Conservation (phyloP, 2,888 invertebrate species). For the Apamea sordens region DNA sequence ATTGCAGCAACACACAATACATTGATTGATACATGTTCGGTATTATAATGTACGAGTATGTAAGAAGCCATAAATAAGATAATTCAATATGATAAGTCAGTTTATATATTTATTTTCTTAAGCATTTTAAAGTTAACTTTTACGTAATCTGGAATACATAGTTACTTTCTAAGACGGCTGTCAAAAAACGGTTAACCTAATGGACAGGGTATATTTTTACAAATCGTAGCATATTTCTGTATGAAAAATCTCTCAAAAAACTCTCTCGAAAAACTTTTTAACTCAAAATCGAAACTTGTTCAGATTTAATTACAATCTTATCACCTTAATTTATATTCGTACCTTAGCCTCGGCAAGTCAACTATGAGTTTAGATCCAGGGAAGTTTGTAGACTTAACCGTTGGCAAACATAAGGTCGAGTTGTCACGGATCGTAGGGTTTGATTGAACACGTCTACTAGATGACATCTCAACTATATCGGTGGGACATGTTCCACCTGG, state of each 20-base stretch:
- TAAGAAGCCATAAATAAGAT: too few relatives aligned
- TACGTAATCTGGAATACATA: too few relatives aligned
- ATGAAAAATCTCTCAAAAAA: background rate
- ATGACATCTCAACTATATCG: conserved; percentile 31
- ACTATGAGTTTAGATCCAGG: conserved; percentile 28
- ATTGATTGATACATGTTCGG: too few relatives aligned
- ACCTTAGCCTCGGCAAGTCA: conserved; percentile 26
- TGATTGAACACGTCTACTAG: conserved; percentile 46
- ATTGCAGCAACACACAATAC: too few relatives aligned
- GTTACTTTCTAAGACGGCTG: too few relatives aligned
- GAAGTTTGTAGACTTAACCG: conserved; percentile 45
- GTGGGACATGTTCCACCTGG: background rate
- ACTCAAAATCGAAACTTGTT: background rate
- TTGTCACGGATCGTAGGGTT: conserved; percentile 15
- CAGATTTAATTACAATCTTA: conserved; percentile 38
- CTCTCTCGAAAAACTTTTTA: too few relatives aligned
- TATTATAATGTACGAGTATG: too few relatives aligned
- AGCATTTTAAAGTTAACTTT: too few relatives aligned
- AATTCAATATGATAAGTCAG: too few relatives aligned
- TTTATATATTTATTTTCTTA: too few relatives aligned
- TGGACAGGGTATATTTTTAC: background rate
- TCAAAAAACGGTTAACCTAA: too few relatives aligned
- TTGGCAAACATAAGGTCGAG: conserved; percentile 21
- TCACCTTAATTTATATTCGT: conserved; percentile 34
- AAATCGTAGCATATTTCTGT: background rate